Evolutionary conservation across 2,113 vertebrate species (phyloP), one percentile per base, ranked within the genome.

Genomic region (Perca flavescens): DNA sequence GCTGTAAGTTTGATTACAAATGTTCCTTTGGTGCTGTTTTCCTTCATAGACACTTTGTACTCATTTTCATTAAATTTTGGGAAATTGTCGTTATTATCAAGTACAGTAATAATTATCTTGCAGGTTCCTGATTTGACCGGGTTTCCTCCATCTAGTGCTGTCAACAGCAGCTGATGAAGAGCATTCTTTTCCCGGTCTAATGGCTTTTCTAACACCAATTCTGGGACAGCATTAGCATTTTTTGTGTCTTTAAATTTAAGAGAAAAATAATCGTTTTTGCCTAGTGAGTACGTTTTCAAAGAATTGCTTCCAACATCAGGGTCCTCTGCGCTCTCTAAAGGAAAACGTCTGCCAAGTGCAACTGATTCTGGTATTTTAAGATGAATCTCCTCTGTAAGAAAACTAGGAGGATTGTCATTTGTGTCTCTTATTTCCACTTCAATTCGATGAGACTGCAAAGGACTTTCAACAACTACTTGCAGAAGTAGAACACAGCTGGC

Each of bases 81-180:
- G 31, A 95, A 88, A 36, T 99, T 97, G 85, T 99, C 97, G 49
- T 97, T 98, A 56, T 58, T 91, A 84, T 99, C 97, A 50, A 93
- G 79, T 0, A 95, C 88, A n/a, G 49, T 73, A 13, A 95, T 67
- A 0, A 1, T 74, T 8, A 95, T 90, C 25, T 87, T 53, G 14
- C 85, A 83, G 2, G 91, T 91, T 0, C 93, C 94, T 0, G 91
- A 87, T 86, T n/a, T 92, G 0, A 75, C 83, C 0, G 93, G 91
- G 4, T 83, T 92, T 2, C 94, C 94, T 12, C 94, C 94, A 69
- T 94, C 94, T 34, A 94, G 46, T 0, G 93, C 93, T 8, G 91
- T 94, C 0, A 98, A 75, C 0, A 92, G 88, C 21, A 98, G 83
- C 2, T 82, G 91, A 71, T 97, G 93, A 21, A 93, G 2, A 2